Evolutionary conservation across 2,797 vertebrate species (phyloP), one percentile per base, ranked within the genome.

Genomic region (Coranthus polyacanthus): DNA sequence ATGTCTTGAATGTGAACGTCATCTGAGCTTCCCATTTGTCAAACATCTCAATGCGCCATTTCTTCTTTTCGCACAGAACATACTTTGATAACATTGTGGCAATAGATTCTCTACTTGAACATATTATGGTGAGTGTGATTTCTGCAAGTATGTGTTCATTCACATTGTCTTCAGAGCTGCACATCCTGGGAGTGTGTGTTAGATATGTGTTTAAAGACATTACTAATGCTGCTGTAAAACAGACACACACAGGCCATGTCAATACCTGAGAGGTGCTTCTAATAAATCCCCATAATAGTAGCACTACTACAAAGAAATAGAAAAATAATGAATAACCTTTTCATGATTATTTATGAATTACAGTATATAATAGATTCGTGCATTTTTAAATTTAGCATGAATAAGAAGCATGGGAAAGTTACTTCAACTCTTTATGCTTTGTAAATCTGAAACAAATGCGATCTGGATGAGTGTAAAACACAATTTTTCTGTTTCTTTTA

Each of bases 71-170:
- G 79, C 91, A 84, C 96, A 99, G 98, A 94, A 99, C 97, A 0
- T 99, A 99, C 92, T 99, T 99, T 95, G 98, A 99, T 96, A 99
- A 99, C 91, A 99, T 99, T 94, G 96, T 99, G 86, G 98, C 98
- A 96, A 99, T 99, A 97, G 98, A 99, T 96, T 98, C 98, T 94
- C 96, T 99, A 95, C 98, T 99, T 97, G 98, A 99, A 97, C 96
- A 99, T 94, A 99, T 99, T 89, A 99, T 99, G 98, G 98, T 99
- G 95, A 95, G 97, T 93, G 79, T 80, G 73, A 82, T 82, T 83
- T 44, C 75, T 84, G 75, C 79, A 87, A 69, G 72, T 84, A 68
- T 60, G 68, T 88, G 75, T 83, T 82, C 77, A 82, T 86, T 88
- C 69, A 73, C 71, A 68, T 80, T 83, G 75, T 88, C 78, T 41